Percentiles rank a stretch among this genome's conserved stretches.
Evolutionary conservation across 2,888 invertebrate species (phyloP).

Genomic region (Apotomis capreana): DNA sequence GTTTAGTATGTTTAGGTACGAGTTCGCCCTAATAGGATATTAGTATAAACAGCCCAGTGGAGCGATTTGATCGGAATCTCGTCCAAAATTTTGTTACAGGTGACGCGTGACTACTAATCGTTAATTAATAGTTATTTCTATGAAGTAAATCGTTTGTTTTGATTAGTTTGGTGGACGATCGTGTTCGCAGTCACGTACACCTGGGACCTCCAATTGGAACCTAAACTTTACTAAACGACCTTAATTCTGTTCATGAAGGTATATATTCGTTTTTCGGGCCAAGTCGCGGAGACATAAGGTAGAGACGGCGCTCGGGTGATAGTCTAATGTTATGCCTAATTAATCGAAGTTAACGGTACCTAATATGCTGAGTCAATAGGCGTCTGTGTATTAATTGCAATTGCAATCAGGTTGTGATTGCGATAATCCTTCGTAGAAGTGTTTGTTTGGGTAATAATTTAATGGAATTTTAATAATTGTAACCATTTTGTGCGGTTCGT

Average conservation of each 20-base stretch:
- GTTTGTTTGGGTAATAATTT: slow-evolving; percentile 7
- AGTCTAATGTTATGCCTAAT: slow-evolving; percentile 47
- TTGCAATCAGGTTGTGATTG: neutral
- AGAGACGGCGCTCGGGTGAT: slow-evolving; percentile 34
- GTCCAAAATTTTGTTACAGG: slow-evolving; percentile 49
- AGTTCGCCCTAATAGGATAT: slow-evolving; percentile 3
- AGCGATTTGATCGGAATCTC: slow-evolving; percentile 48
- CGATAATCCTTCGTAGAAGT: slow-evolving; percentile 16
- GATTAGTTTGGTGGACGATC: slow-evolving; percentile 48
- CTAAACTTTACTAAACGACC: neutral
- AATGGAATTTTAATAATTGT: neutral
- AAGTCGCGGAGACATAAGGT: neutral
- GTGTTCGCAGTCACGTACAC: slow-evolving; percentile 64
- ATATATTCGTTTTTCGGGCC: neutral
- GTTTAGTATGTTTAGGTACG: neutral
- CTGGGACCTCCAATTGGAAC: neutral
- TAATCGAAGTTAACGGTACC: slow-evolving; percentile 48
- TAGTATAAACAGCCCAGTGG: slow-evolving; percentile 23
- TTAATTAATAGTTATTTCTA: slow-evolving; percentile 55
- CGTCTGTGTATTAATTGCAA: slow-evolving; percentile 15
- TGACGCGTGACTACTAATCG: slow-evolving; percentile 54
- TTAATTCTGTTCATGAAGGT: slow-evolving; percentile 1
- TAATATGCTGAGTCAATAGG: slow-evolving; percentile 15
- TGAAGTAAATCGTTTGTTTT: slow-evolving; percentile 70
- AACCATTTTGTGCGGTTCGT: neutral